A percentile compares a stretch with the other conserved stretches of the same genome.
Evolutionary conservation across 2,797 vertebrate genomes (phyloP).

Genomic region (Anniella stebbinsi): DNA sequence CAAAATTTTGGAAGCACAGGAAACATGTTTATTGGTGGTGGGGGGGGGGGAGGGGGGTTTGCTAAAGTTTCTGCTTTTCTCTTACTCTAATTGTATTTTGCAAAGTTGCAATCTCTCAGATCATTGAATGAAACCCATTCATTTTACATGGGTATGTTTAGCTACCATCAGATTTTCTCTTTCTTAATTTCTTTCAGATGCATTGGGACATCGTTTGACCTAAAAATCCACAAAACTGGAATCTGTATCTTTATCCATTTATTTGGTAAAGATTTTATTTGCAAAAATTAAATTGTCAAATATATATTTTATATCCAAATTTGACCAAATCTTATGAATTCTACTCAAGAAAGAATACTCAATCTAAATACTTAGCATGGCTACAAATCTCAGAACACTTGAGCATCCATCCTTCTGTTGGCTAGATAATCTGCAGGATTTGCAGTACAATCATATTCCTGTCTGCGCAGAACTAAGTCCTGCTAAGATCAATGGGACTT

Average conservation of each 20-base stretch:
- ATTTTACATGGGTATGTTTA: not conserved
- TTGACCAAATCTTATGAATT: not conserved
- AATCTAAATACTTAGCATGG: not conserved
- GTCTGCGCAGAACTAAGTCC: not conserved
- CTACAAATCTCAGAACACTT: not conserved
- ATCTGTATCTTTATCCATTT: not conserved
- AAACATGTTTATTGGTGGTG: constrained; percentile 34
- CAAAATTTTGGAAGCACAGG: constrained; percentile 16
- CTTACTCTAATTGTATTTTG: not conserved
- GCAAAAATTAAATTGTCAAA: not conserved
- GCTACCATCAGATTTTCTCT: not conserved
- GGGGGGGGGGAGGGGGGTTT: not conserved
- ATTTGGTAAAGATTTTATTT: not conserved
- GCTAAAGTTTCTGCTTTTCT: not conserved
- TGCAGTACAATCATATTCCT: not conserved
- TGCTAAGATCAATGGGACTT: not conserved
- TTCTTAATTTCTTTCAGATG: not conserved
- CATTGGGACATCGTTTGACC: not conserved
- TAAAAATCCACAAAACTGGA: not conserved
- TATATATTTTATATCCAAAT: not conserved
- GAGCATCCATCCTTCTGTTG: not conserved
- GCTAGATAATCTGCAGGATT: not conserved
- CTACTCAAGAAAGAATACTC: not conserved
- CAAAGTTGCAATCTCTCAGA: not conserved
- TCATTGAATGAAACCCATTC: not conserved